Conservation (phyloP, 2,888 invertebrate genomes). For the Ashinkailepas kermadecensis region DNA sequence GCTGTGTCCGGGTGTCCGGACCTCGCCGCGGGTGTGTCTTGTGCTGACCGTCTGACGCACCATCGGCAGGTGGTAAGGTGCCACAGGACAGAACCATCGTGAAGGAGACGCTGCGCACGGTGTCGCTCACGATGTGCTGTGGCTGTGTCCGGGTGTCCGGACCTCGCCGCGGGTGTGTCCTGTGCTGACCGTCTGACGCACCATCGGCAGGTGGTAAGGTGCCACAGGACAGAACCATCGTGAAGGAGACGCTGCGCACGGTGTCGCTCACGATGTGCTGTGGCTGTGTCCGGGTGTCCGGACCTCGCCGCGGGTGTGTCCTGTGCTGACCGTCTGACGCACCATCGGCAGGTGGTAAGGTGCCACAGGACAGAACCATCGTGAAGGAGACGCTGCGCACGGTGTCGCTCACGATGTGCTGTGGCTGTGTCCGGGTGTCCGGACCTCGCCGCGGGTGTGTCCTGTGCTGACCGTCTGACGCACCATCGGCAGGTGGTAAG, state of each 20-base stretch:
- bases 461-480: background rate
- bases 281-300: too few relatives aligned
- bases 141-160: too few relatives aligned
- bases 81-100: conserved; percentile 93
- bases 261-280: conserved; percentile 87
- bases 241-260: conserved; percentile 65
- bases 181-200: background rate
- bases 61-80: conserved; percentile 63
- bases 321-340: background rate
- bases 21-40: too few relatives aligned
- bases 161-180: too few relatives aligned
- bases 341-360: conserved; percentile 61
- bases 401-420: conserved; percentile 84
- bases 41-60: background rate
- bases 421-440: conserved; percentile 37
- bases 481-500: conserved; percentile 58
- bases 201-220: conserved; percentile 65
- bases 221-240: conserved; percentile 89
- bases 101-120: conserved; percentile 64
- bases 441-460: too few relatives aligned
- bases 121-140: conserved; percentile 84
- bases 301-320: too few relatives aligned
- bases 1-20: too few relatives aligned
- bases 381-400: conserved; percentile 68
- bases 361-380: conserved; percentile 90